Evolutionary conservation across 2,888 invertebrate genomes (phyloP), one percentile per base, ranked within the genome.

Genomic region (Cacoxenus indagator): DNA sequence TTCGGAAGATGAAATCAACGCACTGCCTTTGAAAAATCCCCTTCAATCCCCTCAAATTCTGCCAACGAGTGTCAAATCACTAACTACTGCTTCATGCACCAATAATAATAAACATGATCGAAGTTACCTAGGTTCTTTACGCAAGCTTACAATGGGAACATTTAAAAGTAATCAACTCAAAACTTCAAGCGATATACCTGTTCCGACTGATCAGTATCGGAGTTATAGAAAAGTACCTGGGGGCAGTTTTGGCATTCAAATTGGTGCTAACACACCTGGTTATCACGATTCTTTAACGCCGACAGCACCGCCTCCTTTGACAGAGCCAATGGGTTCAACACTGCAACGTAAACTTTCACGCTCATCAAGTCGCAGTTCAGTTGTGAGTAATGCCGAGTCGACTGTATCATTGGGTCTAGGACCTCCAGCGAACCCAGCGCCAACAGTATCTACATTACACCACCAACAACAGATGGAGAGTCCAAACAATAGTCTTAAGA

Each of bases 151-250:
- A 6, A 90, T 90, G 26, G 81, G 86, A 11, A 76, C 85, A 0
- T 91, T 91, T 57, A 87, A 87, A 70, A 86, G 82, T 73, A 85
- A 81, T 73, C 65, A 79, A 84, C 85, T 80, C 5, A 90, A 90
- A 75, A 74, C 85, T 8, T 86, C 87, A 8, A 88, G 88, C 76
- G 89, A 91, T 82, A 91, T 92, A 67, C 94, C 94, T 0, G 93
- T 94, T 55, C 94, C 94, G 31, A 94, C 95, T 0, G 93, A 93
- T 62, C 93, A 94, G 84, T 94, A 93, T 88, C 90, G 94, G 75
- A 94, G 93, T 81, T 93, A 93, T 83, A 89, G 93, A 78, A 91
- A 92, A 83, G 92, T 91, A 70, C 90, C 91, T 37, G 90, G 92
- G 14, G 90, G 92, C 51, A 86, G 87, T 73, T 89, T 79, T 78